Conservation (phyloP, 2,888 invertebrate genomes). For the Cyaniris semiargus region DNA sequence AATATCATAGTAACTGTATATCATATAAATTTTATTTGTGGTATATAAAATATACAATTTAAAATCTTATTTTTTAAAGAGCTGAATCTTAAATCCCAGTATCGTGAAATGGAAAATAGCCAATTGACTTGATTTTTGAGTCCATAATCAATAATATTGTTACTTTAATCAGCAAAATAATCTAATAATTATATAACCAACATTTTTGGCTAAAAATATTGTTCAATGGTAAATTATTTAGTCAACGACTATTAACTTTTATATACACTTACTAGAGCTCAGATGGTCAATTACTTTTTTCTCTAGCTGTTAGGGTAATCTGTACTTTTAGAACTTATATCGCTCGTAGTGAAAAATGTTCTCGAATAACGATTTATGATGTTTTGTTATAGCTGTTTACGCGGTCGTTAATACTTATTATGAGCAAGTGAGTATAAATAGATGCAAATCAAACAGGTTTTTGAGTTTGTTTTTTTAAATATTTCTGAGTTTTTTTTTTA, state of each 20-base stretch:
- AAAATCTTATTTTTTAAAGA: neutral
- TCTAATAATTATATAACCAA: neutral
- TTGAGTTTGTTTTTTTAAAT: no score
- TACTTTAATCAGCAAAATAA: neutral
- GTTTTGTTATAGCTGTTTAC: neutral
- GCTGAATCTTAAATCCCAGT: neutral
- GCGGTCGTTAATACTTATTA: neutral
- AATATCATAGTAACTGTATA: neutral
- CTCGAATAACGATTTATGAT: neutral
- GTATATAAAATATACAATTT: constrained; percentile 19
- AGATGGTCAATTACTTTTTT: neutral
- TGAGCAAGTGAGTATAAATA: neutral
- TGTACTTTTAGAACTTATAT: neutral
- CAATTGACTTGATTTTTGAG: neutral
- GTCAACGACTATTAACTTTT: neutral
- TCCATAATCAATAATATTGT: neutral
- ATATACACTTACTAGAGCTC: neutral
- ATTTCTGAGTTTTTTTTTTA: no score
- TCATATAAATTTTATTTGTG: neutral
- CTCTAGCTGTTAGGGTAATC: neutral
- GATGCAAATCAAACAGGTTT: no score
- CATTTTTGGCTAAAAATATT: neutral
- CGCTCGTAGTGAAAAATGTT: neutral
- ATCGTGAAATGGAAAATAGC: neutral
- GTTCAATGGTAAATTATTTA: neutral